Percentiles rank a stretch among this genome's conserved stretches.
Conservation (phyloP, 1,140 invertebrate species). For the Belonocnema kinseyi region DNA sequence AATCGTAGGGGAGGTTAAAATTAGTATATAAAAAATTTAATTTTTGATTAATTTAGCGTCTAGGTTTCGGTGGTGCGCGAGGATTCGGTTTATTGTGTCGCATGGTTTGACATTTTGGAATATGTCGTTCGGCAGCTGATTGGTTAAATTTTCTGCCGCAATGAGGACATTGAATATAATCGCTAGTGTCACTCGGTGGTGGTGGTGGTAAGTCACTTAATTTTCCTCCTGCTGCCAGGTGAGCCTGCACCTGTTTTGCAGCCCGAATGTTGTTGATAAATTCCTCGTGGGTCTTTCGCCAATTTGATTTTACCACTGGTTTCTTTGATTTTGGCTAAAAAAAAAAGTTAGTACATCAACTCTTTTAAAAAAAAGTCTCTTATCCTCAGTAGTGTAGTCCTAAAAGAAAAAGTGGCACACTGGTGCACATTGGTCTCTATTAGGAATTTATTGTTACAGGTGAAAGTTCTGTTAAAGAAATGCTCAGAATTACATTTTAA, state of each 20-base stretch:
- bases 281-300: conserved; percentile 94
- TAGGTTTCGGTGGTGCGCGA: conserved; percentile 54
- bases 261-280: conserved; percentile 93
- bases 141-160: conserved; percentile 92
- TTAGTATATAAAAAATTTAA: background rate
- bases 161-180: conserved; percentile 94
- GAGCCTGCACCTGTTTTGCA: conserved; percentile 90
- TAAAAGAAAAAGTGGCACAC: too few species aligned
- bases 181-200: conserved; percentile 88
- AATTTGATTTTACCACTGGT: conserved; percentile 78
- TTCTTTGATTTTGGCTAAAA: conserved; percentile 62
- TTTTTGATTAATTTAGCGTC: conserved; percentile 48
- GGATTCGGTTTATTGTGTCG: conserved; percentile 87
- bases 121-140: conserved; percentile 92
- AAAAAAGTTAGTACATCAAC: too few species aligned
- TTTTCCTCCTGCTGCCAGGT: conserved; percentile 91
- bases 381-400: too few species aligned
- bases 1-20: background rate
- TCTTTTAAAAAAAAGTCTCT: too few species aligned
- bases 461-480: too few species aligned
- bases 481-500: too few species aligned
- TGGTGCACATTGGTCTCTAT: too few species aligned
- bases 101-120: conserved; percentile 93
- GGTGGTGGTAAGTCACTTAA: conserved; percentile 92
- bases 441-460: too few species aligned